Percentiles rank a stretch among this genome's conserved stretches.
These are phyloP conservation scores for Hoplostethus mediterraneus DNA, from an alignment of 2,797 vertebrate genomes.

Conservation along the genomic window DNA sequence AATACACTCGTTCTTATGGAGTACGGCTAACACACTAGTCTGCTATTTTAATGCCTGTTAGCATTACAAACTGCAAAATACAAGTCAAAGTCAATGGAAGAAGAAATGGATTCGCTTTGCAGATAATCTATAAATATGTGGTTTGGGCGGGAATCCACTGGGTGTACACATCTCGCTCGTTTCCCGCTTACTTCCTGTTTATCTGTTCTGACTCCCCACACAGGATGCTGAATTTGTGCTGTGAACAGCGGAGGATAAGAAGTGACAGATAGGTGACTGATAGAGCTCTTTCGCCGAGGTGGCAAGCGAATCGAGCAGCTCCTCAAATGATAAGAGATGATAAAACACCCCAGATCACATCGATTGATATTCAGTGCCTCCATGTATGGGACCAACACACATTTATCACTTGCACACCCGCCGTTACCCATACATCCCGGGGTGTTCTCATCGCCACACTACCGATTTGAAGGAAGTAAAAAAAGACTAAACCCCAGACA, in stretches of 20 bases:
- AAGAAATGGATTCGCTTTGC: not conserved
- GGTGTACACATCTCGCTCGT: not conserved
- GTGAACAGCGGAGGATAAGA: not conserved
- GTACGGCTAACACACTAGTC: not conserved
- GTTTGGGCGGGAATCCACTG: not conserved
- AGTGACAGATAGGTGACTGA: conserved; percentile 17
- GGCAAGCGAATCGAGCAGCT: conserved; percentile 1
- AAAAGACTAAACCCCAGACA: not conserved
- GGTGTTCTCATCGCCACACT: conserved; percentile 8
- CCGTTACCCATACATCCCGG: conserved; percentile 6
- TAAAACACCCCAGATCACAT: conserved; percentile 27
- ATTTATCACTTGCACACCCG: conserved; percentile 24
- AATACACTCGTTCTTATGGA: too few species aligned
- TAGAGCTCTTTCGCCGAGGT: conserved; percentile 5
- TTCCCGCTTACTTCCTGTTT: too few species aligned
- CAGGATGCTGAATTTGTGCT: conserved; percentile 3
- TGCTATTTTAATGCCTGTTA: not conserved
- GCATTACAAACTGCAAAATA: not conserved
- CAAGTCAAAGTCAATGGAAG: conserved; percentile 1
- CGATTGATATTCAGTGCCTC: conserved; percentile 6
- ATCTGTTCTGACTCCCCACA: conserved; percentile 7
- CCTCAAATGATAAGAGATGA: conserved; percentile 26
- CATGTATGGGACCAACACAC: conserved; percentile 2
- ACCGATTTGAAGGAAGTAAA: conserved; percentile 3
- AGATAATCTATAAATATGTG: not conserved